A percentile compares a stretch with the other conserved stretches of the same genome.
phyloP scores from a whole-genome alignment of 2,797 vertebrate species.

The Hemitrygon akajei region DNA sequence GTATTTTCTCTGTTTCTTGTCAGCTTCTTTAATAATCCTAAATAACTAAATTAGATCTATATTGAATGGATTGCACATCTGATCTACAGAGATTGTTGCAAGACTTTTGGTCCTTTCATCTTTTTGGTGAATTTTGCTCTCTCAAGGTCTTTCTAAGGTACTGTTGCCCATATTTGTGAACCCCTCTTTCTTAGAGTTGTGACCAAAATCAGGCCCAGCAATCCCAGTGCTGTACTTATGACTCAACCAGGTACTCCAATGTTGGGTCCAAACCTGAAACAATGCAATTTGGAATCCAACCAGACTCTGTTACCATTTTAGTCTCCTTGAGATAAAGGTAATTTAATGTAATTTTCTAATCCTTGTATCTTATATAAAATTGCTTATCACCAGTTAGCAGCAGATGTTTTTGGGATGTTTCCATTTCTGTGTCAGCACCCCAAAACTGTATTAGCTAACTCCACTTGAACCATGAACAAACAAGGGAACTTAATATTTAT shows the following conservation, averaged over 20 bases:
- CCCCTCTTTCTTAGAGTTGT: not conserved
- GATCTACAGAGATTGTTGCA: too few relatives aligned
- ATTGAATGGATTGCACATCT: too few relatives aligned
- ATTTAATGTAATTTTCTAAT: not conserved
- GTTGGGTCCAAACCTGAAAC: too few relatives aligned
- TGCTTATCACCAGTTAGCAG: not conserved
- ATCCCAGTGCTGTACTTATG: too few relatives aligned
- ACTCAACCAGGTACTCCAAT: not conserved
- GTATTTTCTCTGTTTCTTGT: not conserved
- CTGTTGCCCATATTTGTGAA: not conserved
- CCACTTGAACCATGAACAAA: not conserved
- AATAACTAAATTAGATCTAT: not conserved
- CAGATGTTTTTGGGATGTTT: not conserved
- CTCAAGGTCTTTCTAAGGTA: not conserved
- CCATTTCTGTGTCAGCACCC: not conserved
- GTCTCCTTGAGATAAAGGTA: not conserved
- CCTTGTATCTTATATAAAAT: not conserved
- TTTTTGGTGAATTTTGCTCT: not conserved
- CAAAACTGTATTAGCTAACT: not conserved
- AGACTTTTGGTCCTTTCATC: not conserved
- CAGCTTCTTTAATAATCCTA: not conserved
- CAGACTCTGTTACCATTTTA: not conserved
- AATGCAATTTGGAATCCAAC: not conserved
- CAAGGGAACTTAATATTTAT: not conserved
- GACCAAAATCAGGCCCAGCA: too few relatives aligned